Evolutionary conservation across 2,888 invertebrate genomes (phyloP).

Genomic region (Mimachlamys varia): DNA sequence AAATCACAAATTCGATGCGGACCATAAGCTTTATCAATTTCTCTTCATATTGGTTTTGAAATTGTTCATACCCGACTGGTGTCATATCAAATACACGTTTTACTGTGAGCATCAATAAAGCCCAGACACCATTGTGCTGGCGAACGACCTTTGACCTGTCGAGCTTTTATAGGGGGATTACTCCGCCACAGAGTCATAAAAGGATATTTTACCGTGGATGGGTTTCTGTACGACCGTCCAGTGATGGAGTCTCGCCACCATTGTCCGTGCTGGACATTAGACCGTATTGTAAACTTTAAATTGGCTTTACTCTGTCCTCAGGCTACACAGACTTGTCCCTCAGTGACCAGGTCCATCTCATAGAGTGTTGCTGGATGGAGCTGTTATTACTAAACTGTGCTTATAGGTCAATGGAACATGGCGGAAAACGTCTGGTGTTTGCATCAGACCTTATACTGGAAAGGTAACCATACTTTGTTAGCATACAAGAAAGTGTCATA

Average conservation of each 20-base stretch:
- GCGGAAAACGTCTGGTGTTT: conserved; percentile 71
- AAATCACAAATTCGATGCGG: too few relatives aligned
- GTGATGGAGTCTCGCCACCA: not conserved
- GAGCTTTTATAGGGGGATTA: not conserved
- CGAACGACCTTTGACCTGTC: not conserved
- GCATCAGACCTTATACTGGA: conserved; percentile 76
- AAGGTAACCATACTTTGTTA: conserved; percentile 61
- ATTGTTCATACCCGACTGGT: not conserved
- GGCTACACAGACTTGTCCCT: conserved; percentile 76
- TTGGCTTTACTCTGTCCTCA: conserved; percentile 51
- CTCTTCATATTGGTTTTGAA: not conserved
- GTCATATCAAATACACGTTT: not conserved
- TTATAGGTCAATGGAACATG: conserved; percentile 75
- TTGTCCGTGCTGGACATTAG: not conserved
- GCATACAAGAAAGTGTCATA: not conserved
- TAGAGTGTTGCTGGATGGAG: conserved; percentile 79
- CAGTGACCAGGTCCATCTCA: conserved; percentile 77
- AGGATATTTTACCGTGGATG: not conserved
- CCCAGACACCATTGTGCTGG: not conserved
- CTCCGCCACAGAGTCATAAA: not conserved
- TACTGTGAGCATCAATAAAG: not conserved
- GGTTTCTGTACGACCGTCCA: not conserved
- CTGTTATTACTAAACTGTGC: conserved; percentile 75
- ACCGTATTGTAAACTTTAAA: not conserved
- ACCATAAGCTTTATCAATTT: not conserved